These are phyloP conservation scores for Tinamus guttatus DNA, from an alignment of 2,113 vertebrate species.

Conservation along the genomic window DNA sequence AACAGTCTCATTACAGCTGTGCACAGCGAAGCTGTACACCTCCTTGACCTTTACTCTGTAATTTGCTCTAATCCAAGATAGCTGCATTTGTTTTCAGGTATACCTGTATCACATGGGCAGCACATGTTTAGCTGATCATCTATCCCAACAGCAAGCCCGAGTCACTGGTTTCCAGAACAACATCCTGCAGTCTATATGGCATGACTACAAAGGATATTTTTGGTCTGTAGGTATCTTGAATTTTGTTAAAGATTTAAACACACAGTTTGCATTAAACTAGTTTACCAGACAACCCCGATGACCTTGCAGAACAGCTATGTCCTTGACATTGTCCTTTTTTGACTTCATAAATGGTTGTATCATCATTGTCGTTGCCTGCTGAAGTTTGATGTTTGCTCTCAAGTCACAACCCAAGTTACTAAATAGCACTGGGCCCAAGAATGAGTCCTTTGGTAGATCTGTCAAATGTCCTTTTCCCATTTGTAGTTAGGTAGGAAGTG, in stretches of 20 bases:
- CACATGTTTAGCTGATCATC: background rate
- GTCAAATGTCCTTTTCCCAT: background rate
- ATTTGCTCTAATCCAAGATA: background rate
- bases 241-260: background rate
- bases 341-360: background rate
- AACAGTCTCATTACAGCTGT: conserved; percentile 11
- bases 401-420: background rate
- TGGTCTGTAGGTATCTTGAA: background rate
- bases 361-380: background rate
- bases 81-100: conserved; percentile 19
- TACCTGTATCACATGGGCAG: background rate
- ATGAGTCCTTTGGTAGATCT: background rate
- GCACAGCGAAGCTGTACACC: conserved; percentile 5
- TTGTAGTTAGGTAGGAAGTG: background rate
- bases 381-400: background rate
- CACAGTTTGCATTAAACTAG: background rate
- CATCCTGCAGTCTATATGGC: background rate
- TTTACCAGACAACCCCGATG: background rate
- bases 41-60: conserved; percentile 48
- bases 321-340: background rate
- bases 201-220: background rate
- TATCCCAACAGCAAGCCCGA: background rate
- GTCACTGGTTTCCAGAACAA: conserved; percentile 6
- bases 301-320: background rate
- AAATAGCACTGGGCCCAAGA: background rate